A percentile compares a stretch with the other conserved stretches of the same genome.
Conservation (phyloP, 1,140 invertebrate genomes). For the Temnothorax nylanderi region DNA sequence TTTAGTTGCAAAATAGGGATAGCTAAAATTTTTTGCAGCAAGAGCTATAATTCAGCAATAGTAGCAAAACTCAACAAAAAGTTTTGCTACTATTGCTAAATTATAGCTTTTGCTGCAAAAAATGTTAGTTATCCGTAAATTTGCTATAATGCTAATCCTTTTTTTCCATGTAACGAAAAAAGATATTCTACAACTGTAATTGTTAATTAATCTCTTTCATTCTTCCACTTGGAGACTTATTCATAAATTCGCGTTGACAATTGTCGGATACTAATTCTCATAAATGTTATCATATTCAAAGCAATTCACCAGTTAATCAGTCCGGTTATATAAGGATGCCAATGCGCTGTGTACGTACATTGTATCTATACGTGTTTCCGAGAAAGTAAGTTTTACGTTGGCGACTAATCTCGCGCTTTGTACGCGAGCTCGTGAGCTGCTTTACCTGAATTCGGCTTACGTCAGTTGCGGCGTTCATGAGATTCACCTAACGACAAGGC, state of each 20-base stretch:
- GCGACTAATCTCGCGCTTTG: constrained; percentile 33
- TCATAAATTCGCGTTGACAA: not conserved
- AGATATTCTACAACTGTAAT: not conserved
- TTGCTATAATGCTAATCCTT: no score
- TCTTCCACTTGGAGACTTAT: not conserved
- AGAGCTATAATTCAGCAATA: no score
- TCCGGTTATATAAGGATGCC: not conserved
- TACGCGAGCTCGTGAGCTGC: not conserved
- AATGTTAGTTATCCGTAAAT: no score
- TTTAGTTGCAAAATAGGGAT: no score
- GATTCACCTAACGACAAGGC: constrained; percentile 55
- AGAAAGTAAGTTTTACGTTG: constrained; percentile 37
- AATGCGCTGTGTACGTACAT: not conserved
- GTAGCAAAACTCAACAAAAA: no score
- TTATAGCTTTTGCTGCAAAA: no score
- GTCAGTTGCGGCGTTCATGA: constrained; percentile 23
- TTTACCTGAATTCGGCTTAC: constrained; percentile 40
- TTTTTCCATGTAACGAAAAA: not conserved
- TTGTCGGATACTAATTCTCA: not conserved
- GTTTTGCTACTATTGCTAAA: no score
- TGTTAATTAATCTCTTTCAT: not conserved
- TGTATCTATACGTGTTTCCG: not conserved
- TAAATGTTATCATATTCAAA: not conserved
- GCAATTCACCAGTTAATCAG: not conserved
- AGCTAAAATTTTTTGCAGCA: no score